Base-by-base conservation (phyloP, 2,113 vertebrate species). In the Alligator sinensis region DNA sequence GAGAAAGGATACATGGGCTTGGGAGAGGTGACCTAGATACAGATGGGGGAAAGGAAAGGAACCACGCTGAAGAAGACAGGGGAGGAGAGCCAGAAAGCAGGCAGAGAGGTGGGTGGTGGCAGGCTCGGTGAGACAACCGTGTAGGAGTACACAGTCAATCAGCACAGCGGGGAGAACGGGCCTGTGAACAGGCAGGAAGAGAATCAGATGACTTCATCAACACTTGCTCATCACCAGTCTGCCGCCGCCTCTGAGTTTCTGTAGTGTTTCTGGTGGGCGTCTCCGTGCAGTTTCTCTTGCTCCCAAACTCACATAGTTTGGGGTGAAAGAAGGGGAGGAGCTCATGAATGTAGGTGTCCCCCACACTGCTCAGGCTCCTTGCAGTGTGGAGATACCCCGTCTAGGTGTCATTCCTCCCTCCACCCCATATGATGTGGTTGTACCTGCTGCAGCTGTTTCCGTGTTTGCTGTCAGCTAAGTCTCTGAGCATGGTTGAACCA, bases 401-500 rank as follows among this genome's bases (percentile, higher is more conserved):
- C 89, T 66, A 77, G 85, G 89, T 91, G 47, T 90, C 95, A 83
- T 91, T 96, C 90, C 72, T 91, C 68, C 15, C 64, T 24, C 34
- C 13, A 21, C 10, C 11, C 11, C 6, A n/a, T 74, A 17, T 47
- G 34, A 13, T 22, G 72, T 89, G 83, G 92, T 85, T 95, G 19
- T 2, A 94, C 92, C 93, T 96, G 84, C 95, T 91, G 92, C 93
- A 95, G 92, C 94, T 93, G 90, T 38, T 47, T 24, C 70, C 47
- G 18, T 70, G 75, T 91, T 94, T 91, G 75, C 70, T 89, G 87
- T 47, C 92, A 91, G 89, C 93, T 93, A 82, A 96, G 92, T 91
- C 92, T 96, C 62, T 0, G 72, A 88, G 92, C 84, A 91, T 57
- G 62, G 93, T 77, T 11, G 70, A 95, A 88, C 89, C 0, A 0